A percentile compares a stretch with the other conserved stretches of the same genome.
phyloP scores from a whole-genome alignment of 2,113 vertebrate genomes.

The Hiodon tergisus region DNA sequence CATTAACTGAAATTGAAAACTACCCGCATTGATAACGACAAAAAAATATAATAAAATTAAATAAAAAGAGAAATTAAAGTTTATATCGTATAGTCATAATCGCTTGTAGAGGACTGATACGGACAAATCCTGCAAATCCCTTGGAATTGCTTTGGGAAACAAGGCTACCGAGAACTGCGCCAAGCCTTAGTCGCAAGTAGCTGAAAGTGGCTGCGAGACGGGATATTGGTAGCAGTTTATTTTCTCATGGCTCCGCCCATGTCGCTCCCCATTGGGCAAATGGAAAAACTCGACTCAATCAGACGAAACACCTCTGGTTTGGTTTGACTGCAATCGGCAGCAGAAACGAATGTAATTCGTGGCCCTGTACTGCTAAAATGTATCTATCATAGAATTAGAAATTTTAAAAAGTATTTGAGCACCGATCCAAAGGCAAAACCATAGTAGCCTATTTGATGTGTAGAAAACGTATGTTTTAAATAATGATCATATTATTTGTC shows the following conservation, averaged over 20 bases:
- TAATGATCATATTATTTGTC: too few species aligned
- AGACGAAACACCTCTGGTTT: conserved; percentile 40
- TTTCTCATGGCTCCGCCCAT: conserved; percentile 48
- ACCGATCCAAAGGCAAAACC: not conserved
- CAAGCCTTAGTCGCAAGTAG: conserved; percentile 56
- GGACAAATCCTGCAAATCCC: conserved; percentile 43
- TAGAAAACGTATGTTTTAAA: not conserved
- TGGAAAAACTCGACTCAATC: conserved; percentile 52
- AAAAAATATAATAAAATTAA: conserved; percentile 10
- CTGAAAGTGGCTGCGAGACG: conserved; percentile 47
- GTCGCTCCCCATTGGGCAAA: conserved; percentile 54
- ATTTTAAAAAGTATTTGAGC: not conserved
- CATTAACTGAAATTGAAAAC: conserved; percentile 47
- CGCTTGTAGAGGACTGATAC: conserved; percentile 30
- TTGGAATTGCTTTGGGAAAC: conserved; percentile 36
- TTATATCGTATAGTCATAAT: conserved; percentile 45
- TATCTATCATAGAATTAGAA: not conserved
- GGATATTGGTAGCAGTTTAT: conserved; percentile 55
- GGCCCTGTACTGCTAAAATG: not conserved
- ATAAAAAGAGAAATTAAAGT: conserved; percentile 52
- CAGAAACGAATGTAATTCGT: not conserved
- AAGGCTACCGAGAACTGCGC: conserved; percentile 38
- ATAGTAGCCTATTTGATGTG: not conserved
- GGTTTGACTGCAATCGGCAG: conserved; percentile 20
- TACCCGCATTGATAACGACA: conserved; percentile 35